Conservation (phyloP, 2,888 invertebrate species). For the Callyntrura sp. region DNA sequence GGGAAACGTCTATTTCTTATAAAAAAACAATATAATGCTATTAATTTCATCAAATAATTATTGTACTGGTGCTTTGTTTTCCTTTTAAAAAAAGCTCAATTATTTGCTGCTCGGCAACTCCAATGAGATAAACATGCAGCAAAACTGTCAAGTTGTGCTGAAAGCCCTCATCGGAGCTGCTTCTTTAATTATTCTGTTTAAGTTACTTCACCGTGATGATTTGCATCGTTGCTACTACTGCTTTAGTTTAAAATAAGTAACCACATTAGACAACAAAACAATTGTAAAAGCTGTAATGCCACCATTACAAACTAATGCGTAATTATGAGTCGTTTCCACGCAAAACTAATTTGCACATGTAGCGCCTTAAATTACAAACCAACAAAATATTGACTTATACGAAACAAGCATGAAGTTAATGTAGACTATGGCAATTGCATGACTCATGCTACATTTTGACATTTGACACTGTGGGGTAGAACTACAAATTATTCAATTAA, state of each 20-base stretch:
- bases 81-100: neutral
- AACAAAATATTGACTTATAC: neutral
- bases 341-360: neutral
- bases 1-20: neutral
- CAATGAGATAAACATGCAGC: neutral
- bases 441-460: neutral
- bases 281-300: neutral
- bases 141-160: neutral
- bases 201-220: neutral
- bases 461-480: neutral
- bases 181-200: too few relatives aligned
- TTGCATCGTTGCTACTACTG: neutral
- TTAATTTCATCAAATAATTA: neutral
- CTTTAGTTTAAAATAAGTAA: neutral
- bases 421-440: conserved; percentile 19
- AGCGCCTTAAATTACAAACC: neutral
- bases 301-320: neutral
- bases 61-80: neutral
- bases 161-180: too few relatives aligned
- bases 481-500: neutral
- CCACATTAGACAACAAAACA: neutral
- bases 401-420: conserved; percentile 12
- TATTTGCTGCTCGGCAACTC: neutral
- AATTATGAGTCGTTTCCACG: neutral
- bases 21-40: neutral